These are phyloP conservation scores for Micrasema minimum DNA, from an alignment of 1,140 invertebrate genomes.

Conservation along the genomic window DNA sequence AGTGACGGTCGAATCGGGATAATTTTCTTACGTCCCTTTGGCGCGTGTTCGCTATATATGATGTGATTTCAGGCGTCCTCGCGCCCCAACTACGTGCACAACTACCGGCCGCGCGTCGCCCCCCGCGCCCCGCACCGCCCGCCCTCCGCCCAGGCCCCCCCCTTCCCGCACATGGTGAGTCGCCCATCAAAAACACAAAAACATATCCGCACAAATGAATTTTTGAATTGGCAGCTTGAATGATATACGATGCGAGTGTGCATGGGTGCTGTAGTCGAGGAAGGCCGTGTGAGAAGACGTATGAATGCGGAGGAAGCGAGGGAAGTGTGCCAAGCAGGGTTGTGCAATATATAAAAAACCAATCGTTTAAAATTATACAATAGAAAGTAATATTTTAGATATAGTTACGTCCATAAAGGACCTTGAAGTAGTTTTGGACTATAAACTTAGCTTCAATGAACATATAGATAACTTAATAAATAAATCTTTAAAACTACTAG, in stretches of 20 bases:
- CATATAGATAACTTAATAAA: too few species aligned
- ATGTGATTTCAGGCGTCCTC: slow-evolving; percentile 18
- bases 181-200: not conserved
- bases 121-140: not conserved
- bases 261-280: not conserved
- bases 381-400: too few species aligned
- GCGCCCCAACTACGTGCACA: slow-evolving; percentile 15
- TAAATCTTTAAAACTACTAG: too few species aligned
- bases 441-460: too few species aligned
- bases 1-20: too few species aligned
- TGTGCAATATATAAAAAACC: too few species aligned
- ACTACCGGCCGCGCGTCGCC: slow-evolving; percentile 10
- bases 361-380: too few species aligned
- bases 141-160: not conserved
- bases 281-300: not conserved
- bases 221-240: not conserved
- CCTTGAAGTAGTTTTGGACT: too few species aligned
- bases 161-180: slow-evolving; percentile 22
- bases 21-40: too few species aligned
- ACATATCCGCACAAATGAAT: not conserved
- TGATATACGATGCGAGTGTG: not conserved
- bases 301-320: too few species aligned
- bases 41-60: too few species aligned
- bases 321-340: not conserved
- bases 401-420: too few species aligned